Base-by-base conservation (phyloP, 2,888 invertebrate genomes). In the Dryobotodes eremita region DNA sequence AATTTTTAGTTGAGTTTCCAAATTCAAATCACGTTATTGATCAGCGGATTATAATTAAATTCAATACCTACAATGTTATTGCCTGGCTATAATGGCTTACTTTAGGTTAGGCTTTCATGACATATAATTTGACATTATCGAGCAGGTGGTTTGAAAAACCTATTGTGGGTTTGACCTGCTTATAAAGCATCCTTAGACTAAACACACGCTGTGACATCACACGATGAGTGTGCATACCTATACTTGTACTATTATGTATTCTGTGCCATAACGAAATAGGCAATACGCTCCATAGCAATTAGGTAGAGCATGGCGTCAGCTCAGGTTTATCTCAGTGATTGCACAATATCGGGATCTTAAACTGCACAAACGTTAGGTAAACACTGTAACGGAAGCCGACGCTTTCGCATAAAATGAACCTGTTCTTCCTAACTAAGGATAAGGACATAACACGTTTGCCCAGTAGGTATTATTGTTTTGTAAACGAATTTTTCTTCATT, bases 341-440 rank as follows among this genome's bases (percentile, higher is more conserved):
- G 36, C 86, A 71, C 36, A 85, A 83, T 75, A 81, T 84, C 7
- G 10, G 20, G 42, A 85, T 85, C 50, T 50, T 61, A 36, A 66
- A 69, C 31, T 66, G 61, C 80, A 48, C 15, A 65, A 64, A 70
- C n/a, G 53, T 64, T 80, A 64, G 50, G 62, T 69, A 55, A 70
- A 84, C 69, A 69, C 55, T n/a, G 36, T 42, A 57, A 46, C 23
- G 23, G 17, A 57, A 68, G 26, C 64, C 15, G 36, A 31, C 50
- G 61, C 65, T 74, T 71, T 66, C 75, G 50, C 55, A 13, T 75
- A 23, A 17, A 72, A 75, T 62, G 15, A 71, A 46, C 8, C 57
- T 57, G 48, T 36, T 62, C 15, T 80, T 73, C 62, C 11, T 20
- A 11, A 61, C 11, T 64, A 15, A 50, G 26, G 15, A 50, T 46